Conservation (phyloP, 92 coral and sea anemone species). For the Umimayanthus chanpuru region DNA sequence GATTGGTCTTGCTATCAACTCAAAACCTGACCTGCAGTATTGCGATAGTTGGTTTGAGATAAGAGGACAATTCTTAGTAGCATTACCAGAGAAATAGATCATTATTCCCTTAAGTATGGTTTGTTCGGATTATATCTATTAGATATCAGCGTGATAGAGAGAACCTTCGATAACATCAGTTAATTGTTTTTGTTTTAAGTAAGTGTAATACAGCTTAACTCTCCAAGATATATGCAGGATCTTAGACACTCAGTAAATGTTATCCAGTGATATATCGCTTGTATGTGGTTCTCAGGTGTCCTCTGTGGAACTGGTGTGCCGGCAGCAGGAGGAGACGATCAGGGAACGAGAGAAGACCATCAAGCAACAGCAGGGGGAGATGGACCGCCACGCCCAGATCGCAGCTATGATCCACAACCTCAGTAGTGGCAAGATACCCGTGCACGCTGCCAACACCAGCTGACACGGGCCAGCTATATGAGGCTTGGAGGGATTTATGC, state of each 20-base stretch:
- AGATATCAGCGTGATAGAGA: too few relatives aligned
- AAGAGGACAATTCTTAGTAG: background rate
- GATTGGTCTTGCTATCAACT: background rate
- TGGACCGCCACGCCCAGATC: constrained; percentile 93
- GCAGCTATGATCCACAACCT: constrained; percentile 97
- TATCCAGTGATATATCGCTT: background rate
- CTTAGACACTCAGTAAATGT: background rate
- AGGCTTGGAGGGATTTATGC: background rate
- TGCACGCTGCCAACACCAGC: background rate
- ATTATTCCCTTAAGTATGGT: background rate
- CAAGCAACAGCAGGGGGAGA: constrained; percentile 78
- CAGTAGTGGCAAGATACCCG: constrained; percentile 74
- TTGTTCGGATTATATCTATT: background rate
- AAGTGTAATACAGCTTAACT: too few relatives aligned
- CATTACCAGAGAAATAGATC: too few relatives aligned
- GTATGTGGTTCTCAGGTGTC: constrained; percentile 62
- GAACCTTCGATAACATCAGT: too few relatives aligned
- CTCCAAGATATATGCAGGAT: too few relatives aligned
- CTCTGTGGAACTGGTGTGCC: constrained; percentile 86
- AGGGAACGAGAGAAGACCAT: constrained; percentile 83
- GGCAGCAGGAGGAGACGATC: constrained; percentile 86
- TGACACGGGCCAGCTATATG: background rate
- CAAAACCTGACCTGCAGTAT: background rate
- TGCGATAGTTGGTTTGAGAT: too few relatives aligned
- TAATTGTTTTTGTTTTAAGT: too few relatives aligned